Base-by-base conservation (phyloP, 2,797 vertebrate species). In the Melanotaenia trifasciata region DNA sequence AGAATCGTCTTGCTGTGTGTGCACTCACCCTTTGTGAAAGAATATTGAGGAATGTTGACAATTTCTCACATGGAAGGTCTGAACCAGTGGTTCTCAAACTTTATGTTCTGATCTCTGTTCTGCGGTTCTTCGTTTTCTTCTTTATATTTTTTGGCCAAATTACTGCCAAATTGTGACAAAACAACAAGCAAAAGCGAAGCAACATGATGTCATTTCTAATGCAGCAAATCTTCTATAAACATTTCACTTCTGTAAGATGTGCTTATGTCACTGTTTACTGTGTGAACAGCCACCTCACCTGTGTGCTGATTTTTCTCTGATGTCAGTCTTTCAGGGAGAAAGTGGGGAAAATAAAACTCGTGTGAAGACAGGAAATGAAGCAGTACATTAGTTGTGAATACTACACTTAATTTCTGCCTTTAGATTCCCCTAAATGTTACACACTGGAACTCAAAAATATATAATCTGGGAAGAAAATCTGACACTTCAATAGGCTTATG, bases 401-500 rank as follows among this genome's bases (percentile, higher is more conserved):
- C 13, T 14, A 50, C 11, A 58, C 8, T 22, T 14, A 1, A 9
- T 47, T 14, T 38, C 18, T 50, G 13, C 40, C 9, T 38, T 38
- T 58, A 47, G 57, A 58, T 51, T 7, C 45, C 54, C 33, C 20
- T 51, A n/a, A 45, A 61, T 53, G 54, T 65, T 80, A 33, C 65
- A 61, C 3, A 22, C 13, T 33, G 7, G 35, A 47, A 2, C 22
- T 12, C 18, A 24, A 40, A 64, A 28, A 20, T 67, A 16, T 61
- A 30, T 75, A 38, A 4, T 68, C 33, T 54, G 9, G 68, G 45
- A 72, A 64, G 74, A 80, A 79, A 73, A 80, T n/a, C 26, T 11
- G 69, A 81, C 68, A 56, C 57, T 68, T 84, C 58, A 79, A 64
- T 72, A 74, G 74, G 58, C 58, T 67, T 67, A 65, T 67, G 60